Conservation (phyloP, 2,113 vertebrate genomes). For the Corythaixoides concolor region DNA sequence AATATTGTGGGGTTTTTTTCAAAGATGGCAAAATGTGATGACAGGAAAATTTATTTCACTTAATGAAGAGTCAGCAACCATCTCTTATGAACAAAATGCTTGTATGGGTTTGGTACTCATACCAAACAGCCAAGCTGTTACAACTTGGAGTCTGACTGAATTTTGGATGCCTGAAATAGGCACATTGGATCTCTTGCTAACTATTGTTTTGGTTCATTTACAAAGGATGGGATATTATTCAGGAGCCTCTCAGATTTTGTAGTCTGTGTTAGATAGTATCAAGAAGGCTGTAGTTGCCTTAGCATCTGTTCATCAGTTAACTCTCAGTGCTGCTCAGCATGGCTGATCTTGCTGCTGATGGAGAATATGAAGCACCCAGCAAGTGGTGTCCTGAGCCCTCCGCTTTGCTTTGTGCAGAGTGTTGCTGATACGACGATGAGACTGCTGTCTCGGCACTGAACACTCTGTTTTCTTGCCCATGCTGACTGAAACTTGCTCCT, state of each 20-base stretch:
- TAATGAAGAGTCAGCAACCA: conserved; percentile 23
- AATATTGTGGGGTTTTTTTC: background rate
- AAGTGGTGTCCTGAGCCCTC: background rate
- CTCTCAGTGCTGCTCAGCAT: background rate
- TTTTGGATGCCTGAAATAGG: background rate
- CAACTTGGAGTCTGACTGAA: background rate
- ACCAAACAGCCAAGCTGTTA: background rate
- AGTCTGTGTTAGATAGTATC: background rate
- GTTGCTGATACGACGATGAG: background rate
- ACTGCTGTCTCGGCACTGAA: background rate
- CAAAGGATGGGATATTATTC: background rate
- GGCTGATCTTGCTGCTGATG: background rate
- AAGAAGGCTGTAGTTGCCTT: background rate
- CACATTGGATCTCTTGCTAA: background rate
- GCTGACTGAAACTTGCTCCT: background rate
- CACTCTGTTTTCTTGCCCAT: background rate
- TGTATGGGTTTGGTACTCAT: background rate
- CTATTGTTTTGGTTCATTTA: background rate
- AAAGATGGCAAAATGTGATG: conserved; percentile 41
- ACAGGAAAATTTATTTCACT: conserved; percentile 49
- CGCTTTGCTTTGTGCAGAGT: background rate
- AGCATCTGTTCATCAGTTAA: background rate
- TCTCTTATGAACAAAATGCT: background rate
- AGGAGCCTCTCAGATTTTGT: background rate
- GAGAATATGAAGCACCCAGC: background rate